Evolutionary conservation across 2,113 vertebrate genomes (phyloP), one percentile per base, ranked within the genome.

Genomic region (Muscicapa adusta): DNA sequence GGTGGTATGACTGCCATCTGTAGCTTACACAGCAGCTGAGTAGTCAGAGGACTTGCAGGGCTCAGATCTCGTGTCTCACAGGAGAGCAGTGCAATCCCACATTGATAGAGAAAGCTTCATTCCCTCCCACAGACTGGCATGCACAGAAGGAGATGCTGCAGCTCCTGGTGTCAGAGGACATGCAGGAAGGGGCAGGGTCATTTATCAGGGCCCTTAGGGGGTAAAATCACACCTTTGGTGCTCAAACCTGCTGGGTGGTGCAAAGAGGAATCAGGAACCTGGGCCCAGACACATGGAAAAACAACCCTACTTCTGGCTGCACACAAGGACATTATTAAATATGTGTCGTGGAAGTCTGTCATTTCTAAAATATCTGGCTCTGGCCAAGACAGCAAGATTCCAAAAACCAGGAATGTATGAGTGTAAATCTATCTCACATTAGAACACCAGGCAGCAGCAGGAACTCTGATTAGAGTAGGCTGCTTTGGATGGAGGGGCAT

Each of bases 261-360:
- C 61, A n/a, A 45, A 66, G 23, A 18, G 31, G 25, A 40, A 93
- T 36, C 12, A 14, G 15, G 40, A 85, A 14, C 28, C 0, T 0
- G 29, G 26, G 14, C 40, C 53, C 48, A 57, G 40, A 58, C 20
- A 51, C 1, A 2, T 15, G 58, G 23, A 19, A 75, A 82, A 85
- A 10, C n/a, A 81, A 0, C 17, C 16, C 26, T 8, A 5, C 17
- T 48, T 71, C 63, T 51, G 42, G 31, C 33, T 79, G 36, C 45
- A 25, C 10, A 26, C 38, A 73, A 40, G 18, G 34, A 72, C 10
- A 12, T 48, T 20, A 65, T 62, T 24, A 73, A 58, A 57, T 42
- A 19, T 53, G 5, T 72, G n/a, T 36, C 28, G 57, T 23, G 43
- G 43, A 56, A 57, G 7, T 40, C 40, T 72, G 38, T 26, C 3